A percentile compares a stretch with the other conserved stretches of the same genome.
phyloP scores from a whole-genome alignment of 92 coral and sea anemone genomes.

The Phenganax marumi region DNA sequence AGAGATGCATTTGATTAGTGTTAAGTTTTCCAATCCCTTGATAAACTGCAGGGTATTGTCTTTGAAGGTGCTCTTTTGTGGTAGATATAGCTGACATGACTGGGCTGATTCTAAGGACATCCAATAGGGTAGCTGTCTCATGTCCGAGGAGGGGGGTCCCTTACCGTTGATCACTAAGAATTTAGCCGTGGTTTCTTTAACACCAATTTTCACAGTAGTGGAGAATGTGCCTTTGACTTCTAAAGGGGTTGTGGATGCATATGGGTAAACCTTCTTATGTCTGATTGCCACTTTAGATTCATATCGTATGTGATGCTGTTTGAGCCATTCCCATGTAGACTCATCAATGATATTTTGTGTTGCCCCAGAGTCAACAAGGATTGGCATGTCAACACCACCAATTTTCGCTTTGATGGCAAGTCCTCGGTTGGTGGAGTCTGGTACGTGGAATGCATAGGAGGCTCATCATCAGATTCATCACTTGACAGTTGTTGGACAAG shows the following conservation, averaged over 20 bases:
- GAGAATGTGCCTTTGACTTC: background rate
- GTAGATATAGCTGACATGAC: background rate
- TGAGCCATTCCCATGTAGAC: constrained; percentile 55
- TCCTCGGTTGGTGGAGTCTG: constrained; percentile 29
- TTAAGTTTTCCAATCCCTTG: constrained; percentile 49
- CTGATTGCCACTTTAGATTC: constrained; percentile 36
- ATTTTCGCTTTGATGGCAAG: no score
- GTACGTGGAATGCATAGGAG: no score
- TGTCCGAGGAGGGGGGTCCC: constrained; percentile 48
- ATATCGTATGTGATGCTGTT: constrained; percentile 41
- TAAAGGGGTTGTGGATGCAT: no score
- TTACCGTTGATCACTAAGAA: constrained; percentile 52
- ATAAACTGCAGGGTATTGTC: no score
- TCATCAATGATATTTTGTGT: constrained; percentile 44
- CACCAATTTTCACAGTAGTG: constrained; percentile 8
- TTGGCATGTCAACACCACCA: no score
- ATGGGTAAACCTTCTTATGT: constrained; percentile 40
- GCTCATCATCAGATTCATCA: no score
- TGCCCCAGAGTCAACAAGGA: no score
- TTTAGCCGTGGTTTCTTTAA: background rate
- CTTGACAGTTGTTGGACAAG: no score
- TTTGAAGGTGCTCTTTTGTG: background rate
- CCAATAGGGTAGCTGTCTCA: no score
- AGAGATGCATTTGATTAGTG: constrained; percentile 1
- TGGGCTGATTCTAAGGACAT: no score